Base-by-base conservation (phyloP, 2,888 invertebrate genomes). In the Zeuzera pyrina region DNA sequence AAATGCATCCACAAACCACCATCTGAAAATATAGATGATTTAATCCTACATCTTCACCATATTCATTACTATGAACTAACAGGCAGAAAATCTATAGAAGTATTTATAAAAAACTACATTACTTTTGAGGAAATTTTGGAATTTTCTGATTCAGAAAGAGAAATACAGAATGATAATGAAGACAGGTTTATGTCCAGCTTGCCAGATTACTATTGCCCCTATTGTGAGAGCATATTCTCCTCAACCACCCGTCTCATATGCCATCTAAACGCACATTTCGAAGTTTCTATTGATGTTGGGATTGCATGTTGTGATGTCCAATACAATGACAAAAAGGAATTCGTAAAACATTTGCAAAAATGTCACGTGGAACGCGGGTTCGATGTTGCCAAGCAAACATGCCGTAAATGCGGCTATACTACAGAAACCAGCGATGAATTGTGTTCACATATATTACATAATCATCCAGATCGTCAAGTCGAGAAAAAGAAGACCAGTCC, bases 211-310 rank as follows among this genome's bases (percentile, higher is more conserved):
- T 49, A 36, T 30, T 76, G 79, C 36, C 74, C 72, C 0, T 66
- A 55, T 39, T 77, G 78, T 35, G 41, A 55, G 4, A 62, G 50
- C 31, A 47, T 58, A 7, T 78, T 73, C 38, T 61, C 74, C 0
- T 60, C 74, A 0, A 30, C 56, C 1, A 53, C 61, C 3, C 56
- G 76, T 4, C 59, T 79, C 0, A 30, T 63, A 1, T 54, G 49
- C 25, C 81, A 81, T 30, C 47, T 76, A 3, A 66, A 61, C 35
- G 47, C 40, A 27, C 81, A 79, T 41, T 36, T 58, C 2, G 52
- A 67, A 15, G 43, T 68, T 3, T 41, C 42, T 10, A 37, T 55
- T 2, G 50, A 55, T 1, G 39, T 49, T 1, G 59, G 59, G 2
- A 43, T 67, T 0, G 22, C 24, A 2, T 77, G 78, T 43, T 74